Percentiles rank a stretch among this genome's conserved stretches.
These are phyloP conservation scores for Scaptodrosophila latifasciaeformis DNA, from an alignment of 2,888 invertebrate species.

Conservation along the genomic window DNA sequence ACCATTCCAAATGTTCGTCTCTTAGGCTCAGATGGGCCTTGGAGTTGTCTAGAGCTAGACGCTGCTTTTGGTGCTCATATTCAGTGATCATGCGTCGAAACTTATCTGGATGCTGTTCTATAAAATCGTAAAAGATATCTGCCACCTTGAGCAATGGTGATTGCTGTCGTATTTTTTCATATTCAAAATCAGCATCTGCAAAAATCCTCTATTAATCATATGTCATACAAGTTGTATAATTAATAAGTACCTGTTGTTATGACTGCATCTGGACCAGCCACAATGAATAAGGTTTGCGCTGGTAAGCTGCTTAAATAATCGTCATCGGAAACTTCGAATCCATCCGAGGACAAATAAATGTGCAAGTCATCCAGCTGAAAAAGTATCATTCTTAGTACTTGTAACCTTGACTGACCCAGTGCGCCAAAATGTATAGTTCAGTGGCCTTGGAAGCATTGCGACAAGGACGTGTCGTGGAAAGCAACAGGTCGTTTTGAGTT, in stretches of 20 bases:
- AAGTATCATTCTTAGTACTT: constrained; percentile 5
- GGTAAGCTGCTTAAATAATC: constrained; percentile 85
- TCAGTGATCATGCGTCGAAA: constrained; percentile 71
- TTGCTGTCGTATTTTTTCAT: constrained; percentile 68
- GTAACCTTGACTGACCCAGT: constrained; percentile 29
- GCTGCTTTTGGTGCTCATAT: constrained; percentile 75
- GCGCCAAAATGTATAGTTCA: constrained; percentile 28
- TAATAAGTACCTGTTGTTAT: constrained; percentile 78
- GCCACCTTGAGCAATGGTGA: constrained; percentile 83
- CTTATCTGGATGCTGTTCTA: constrained; percentile 78
- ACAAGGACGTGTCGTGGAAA: constrained; percentile 15
- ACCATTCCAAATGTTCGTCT: constrained; percentile 86
- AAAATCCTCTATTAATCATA: too few relatives aligned
- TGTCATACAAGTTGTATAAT: neutral
- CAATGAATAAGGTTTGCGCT: constrained; percentile 84
- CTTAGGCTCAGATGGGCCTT: constrained; percentile 79
- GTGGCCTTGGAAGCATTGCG: constrained; percentile 35
- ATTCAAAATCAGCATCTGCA: constrained; percentile 70
- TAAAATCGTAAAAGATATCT: constrained; percentile 83
- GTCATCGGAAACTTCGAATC: constrained; percentile 83
- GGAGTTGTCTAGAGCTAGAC: constrained; percentile 52
- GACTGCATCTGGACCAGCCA: constrained; percentile 76
- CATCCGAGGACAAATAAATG: constrained; percentile 80
- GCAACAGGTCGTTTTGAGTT: constrained; percentile 45
- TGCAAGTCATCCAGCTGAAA: constrained; percentile 74